These are phyloP conservation scores for Cyphomyrmex costatus DNA, from an alignment of 1,140 invertebrate genomes.

Conservation along the genomic window DNA sequence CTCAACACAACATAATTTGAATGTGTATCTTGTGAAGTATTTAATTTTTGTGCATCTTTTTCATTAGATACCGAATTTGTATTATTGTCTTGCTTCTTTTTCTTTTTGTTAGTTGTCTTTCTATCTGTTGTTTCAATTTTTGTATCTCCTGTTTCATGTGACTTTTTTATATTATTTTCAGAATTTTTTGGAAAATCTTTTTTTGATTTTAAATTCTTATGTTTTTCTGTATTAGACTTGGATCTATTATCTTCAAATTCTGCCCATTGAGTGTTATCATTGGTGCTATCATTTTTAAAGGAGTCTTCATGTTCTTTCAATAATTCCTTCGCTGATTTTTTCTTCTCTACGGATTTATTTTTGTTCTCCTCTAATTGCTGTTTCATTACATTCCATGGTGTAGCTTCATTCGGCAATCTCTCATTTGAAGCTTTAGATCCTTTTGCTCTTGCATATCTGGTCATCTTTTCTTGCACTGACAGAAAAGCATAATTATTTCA, in stretches of 20 bases:
- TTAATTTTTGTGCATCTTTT: slow-evolving; percentile 32
- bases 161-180: slow-evolving; percentile 40
- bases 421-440: slow-evolving; percentile 92
- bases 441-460: slow-evolving; percentile 91
- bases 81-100: slow-evolving; percentile 51
- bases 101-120: slow-evolving; percentile 61
- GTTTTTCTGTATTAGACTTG: slow-evolving; percentile 60
- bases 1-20: slow-evolving; percentile 66
- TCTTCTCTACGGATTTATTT: slow-evolving; percentile 83
- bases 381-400: slow-evolving; percentile 91
- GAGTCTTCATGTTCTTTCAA: slow-evolving; percentile 76
- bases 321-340: slow-evolving; percentile 81
- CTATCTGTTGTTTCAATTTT: slow-evolving; percentile 48
- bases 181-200: slow-evolving; percentile 61
- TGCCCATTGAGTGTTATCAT: slow-evolving; percentile 80
- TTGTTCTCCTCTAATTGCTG: slow-evolving; percentile 86
- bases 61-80: background rate
- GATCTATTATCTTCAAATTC: slow-evolving; percentile 79
- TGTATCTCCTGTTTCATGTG: background rate
- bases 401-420: slow-evolving; percentile 89
- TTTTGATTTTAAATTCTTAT: slow-evolving; percentile 70
- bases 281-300: slow-evolving; percentile 66
- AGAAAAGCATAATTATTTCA: background rate
- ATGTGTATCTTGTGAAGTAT: slow-evolving; percentile 38
- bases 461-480: slow-evolving; percentile 87